Evolutionary conservation across 2,113 vertebrate genomes (phyloP), one percentile per base, ranked within the genome.

Genomic region (Propithecus coquereli): DNA sequence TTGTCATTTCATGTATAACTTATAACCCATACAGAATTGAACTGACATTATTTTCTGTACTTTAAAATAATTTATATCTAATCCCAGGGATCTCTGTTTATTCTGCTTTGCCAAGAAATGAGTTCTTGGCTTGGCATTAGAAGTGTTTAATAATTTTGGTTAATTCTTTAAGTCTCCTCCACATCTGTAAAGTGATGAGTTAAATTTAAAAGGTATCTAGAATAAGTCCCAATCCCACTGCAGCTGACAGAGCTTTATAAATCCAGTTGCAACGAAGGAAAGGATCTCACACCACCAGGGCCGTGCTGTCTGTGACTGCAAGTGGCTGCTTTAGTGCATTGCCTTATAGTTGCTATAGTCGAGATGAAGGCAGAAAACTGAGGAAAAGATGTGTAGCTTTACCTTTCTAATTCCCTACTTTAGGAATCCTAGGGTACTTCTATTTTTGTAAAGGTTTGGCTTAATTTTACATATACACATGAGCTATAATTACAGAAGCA

Each of bases 21-120:
- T 92, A 54, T 5, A 93, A 77, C 30, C n/a, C 45, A 59, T 63
- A 89, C 14, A 91, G 66, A 85, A 90, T 71, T 90, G 34, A 85
- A 32, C 18, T 83, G 18, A 25, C 34, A 66, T 71, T 82, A 80
- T 30, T 90, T 94, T 90, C 70, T 13, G 3, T 89, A 57, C 76
- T 87, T 91, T 96, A 95, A 97, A 96, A 89, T 92, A 84, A 96
- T 76, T 88, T 70, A 94, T 70, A 82, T 30, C 25, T 61, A 61
- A 54, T 90, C 76, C 91, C 22, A 65, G 54, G 37, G 65, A 52
- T 90, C 74, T 92, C 32, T 93, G 25, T 71, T 94, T 91, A 50
- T 87, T 94, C 9, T 34, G 30, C 68, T 91, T 83, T 91, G 7
- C 92, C 92, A 74, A 91, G 85, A 93, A 93, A 34, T 79, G 47